Conservation (phyloP, 2,113 vertebrate species). For the Leucopsar rothschildi region DNA sequence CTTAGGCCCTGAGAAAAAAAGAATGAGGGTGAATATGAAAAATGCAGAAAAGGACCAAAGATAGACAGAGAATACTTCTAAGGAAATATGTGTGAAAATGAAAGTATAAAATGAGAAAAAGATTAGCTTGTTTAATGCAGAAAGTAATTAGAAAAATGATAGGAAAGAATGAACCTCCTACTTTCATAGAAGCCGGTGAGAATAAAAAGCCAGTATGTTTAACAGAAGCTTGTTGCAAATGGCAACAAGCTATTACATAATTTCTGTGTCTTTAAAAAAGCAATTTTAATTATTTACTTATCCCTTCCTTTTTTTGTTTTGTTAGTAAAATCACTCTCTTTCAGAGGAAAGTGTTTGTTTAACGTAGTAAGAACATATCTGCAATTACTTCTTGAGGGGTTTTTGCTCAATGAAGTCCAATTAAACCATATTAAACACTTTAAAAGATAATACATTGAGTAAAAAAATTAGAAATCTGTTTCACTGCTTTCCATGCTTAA, state of each 20-base stretch:
- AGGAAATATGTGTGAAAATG: background rate
- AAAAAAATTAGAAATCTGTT: conserved; percentile 55
- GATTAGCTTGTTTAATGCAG: background rate
- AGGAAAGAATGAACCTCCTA: background rate
- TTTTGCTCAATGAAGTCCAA: conserved; percentile 45
- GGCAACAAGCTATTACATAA: background rate
- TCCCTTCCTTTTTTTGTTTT: background rate
- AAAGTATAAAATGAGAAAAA: background rate
- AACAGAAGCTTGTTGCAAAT: background rate
- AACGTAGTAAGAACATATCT: conserved; percentile 36
- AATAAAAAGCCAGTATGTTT: background rate
- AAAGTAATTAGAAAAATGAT: background rate
- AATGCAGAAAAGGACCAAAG: background rate
- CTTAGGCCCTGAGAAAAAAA: background rate
- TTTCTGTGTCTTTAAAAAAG: background rate
- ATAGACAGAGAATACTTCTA: background rate
- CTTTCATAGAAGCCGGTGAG: background rate
- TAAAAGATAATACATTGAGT: conserved; percentile 27
- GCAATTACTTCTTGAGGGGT: background rate
- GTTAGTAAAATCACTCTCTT: background rate
- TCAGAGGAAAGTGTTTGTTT: background rate
- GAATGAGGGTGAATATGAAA: background rate
- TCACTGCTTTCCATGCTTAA: conserved; percentile 46
- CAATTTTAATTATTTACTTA: background rate
- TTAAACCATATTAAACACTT: conserved; percentile 55